Evolutionary conservation across 2,113 vertebrate species (phyloP).

Genomic region (Elaphurus davidianus): DNA sequence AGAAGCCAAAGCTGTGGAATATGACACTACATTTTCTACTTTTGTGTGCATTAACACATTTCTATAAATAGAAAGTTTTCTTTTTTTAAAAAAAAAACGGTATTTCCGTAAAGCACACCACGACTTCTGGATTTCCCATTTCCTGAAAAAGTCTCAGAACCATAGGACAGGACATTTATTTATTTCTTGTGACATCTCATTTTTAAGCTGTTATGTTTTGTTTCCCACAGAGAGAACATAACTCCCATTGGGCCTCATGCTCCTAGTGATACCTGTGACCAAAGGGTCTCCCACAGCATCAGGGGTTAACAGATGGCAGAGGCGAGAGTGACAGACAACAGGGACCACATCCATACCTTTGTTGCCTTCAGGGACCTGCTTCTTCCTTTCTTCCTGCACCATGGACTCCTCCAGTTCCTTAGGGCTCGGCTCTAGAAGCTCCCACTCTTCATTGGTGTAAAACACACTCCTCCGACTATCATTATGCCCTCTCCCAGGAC

Average conservation of each 20-base stretch:
- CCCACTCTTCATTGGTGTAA: constrained; percentile 97
- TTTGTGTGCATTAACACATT: neutral
- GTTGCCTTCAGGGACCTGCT: constrained; percentile 79
- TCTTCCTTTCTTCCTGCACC: constrained; percentile 80
- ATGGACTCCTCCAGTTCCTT: constrained; percentile 89
- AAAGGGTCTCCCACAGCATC: fast-evolving
- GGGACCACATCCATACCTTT: constrained; percentile 79
- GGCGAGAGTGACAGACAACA: neutral
- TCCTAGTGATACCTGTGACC: neutral
- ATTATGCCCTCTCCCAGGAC: constrained; percentile 82
- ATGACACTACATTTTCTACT: neutral
- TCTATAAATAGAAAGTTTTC: neutral
- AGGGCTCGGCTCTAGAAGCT: constrained; percentile 89
- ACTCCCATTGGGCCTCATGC: fast-evolving
- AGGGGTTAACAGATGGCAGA: neutral
- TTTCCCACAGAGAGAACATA: neutral
- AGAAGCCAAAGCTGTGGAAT: neutral
- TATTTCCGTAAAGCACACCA: neutral
- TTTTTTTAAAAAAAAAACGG: neutral
- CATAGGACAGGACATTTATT: neutral
- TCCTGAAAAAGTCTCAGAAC: neutral
- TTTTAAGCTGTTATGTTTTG: neutral
- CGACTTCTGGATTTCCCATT: neutral
- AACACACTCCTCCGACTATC: constrained; percentile 92
- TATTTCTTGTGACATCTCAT: neutral